phyloP scores from a whole-genome alignment of 2,113 vertebrate genomes.

The Cololabis saira region DNA sequence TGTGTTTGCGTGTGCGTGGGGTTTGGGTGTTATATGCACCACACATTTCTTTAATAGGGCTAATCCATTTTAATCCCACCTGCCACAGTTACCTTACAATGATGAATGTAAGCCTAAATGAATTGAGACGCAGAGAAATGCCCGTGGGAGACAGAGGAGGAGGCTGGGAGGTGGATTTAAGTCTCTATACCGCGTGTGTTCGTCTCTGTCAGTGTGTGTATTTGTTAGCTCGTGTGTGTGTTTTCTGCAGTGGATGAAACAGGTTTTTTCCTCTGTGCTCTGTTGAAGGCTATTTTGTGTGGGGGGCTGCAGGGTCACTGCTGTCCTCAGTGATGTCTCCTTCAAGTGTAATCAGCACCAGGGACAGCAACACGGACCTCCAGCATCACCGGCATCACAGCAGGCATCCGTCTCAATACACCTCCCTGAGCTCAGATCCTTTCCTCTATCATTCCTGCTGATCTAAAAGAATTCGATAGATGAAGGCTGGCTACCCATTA shows the following conservation, averaged over 20 bases:
- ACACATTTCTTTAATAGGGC: constrained; percentile 81
- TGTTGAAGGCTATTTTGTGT: constrained; percentile 62
- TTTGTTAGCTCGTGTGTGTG: too few relatives aligned
- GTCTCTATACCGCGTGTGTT: constrained; percentile 57
- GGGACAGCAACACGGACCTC: constrained; percentile 74
- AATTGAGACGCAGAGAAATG: constrained; percentile 82
- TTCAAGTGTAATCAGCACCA: constrained; percentile 79
- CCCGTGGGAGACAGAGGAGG: constrained; percentile 70
- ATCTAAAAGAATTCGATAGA: constrained; percentile 65
- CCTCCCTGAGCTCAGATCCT: constrained; percentile 43
- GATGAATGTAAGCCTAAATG: constrained; percentile 86
- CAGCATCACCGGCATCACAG: constrained; percentile 43
- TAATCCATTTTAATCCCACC: constrained; percentile 87
- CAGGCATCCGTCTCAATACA: constrained; percentile 69
- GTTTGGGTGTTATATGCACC: constrained; percentile 73
- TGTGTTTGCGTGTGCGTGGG: constrained; percentile 25
- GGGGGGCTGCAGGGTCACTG: constrained; percentile 67
- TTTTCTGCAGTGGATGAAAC: constrained; percentile 50
- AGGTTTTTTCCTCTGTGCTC: constrained; percentile 47
- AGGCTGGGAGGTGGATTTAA: constrained; percentile 70
- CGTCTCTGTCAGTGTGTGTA: constrained; percentile 40
- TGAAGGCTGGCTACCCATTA: constrained; percentile 52
- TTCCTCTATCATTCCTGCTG: constrained; percentile 48
- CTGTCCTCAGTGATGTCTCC: constrained; percentile 74
- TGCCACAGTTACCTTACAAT: constrained; percentile 83